Conservation (phyloP, 92 coral and sea anemone species). For the Umimayanthus kanabou region DNA sequence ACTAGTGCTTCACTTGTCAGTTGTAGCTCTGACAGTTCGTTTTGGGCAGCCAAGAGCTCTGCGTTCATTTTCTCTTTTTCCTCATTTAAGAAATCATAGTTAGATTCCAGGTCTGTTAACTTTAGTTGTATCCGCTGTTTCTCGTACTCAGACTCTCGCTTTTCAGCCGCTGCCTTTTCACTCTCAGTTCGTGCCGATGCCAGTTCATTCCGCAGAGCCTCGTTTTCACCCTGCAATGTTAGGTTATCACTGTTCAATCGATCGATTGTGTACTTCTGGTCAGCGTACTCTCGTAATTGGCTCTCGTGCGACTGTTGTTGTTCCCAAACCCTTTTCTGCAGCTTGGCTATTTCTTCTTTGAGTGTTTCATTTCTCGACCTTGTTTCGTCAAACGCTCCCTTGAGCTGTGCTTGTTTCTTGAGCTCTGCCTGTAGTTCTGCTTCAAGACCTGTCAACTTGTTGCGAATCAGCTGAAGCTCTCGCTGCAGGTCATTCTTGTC, state of each 20-base stretch:
- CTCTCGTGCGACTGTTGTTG: slow-evolving; percentile 77
- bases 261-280: slow-evolving; percentile 71
- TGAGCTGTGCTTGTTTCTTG: slow-evolving; percentile 86
- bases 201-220: slow-evolving; percentile 70
- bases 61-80: slow-evolving; percentile 85
- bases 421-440: slow-evolving; percentile 86
- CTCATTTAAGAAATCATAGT: slow-evolving; percentile 67
- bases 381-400: slow-evolving; percentile 80
- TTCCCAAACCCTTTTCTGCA: slow-evolving; percentile 78
- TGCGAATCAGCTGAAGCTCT: slow-evolving; percentile 70
- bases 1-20: slow-evolving; percentile 56
- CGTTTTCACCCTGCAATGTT: slow-evolving; percentile 65
- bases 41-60: slow-evolving; percentile 68
- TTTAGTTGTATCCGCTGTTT: slow-evolving; percentile 73
- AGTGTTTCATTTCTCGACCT: slow-evolving; percentile 82
- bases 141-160: slow-evolving; percentile 72
- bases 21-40: slow-evolving; percentile 74
- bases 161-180: slow-evolving; percentile 71
- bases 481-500: slow-evolving; percentile 80
- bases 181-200: slow-evolving; percentile 64
- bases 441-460: slow-evolving; percentile 71
- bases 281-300: slow-evolving; percentile 65
- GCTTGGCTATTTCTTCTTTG: slow-evolving; percentile 84
- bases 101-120: slow-evolving; percentile 75
- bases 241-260: slow-evolving; percentile 78